A percentile compares a stretch with the other conserved stretches of the same genome.
phyloP scores from a whole-genome alignment of 1,140 invertebrate genomes.

The Psilanteris sp. region DNA sequence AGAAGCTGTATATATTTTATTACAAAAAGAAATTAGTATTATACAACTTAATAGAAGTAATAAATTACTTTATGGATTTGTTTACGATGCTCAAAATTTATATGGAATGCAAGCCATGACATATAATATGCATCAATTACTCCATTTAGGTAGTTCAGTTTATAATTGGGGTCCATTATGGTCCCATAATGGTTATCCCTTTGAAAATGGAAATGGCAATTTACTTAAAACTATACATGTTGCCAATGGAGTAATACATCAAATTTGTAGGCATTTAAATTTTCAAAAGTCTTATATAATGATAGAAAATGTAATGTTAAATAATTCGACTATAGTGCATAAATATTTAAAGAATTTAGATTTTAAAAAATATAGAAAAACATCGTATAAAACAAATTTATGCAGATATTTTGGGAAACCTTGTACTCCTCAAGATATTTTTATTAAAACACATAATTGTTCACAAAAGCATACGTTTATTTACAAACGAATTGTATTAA shows the following conservation, averaged over 20 bases:
- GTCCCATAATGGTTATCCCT: slow-evolving; percentile 7
- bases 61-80: slow-evolving; percentile 21
- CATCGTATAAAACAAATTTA: too few species aligned
- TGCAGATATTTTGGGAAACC: too few species aligned
- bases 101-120: slow-evolving; percentile 8
- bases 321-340: too few species aligned
- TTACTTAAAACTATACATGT: slow-evolving; percentile 14
- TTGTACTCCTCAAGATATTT: too few species aligned
- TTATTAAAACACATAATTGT: too few species aligned
- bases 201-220: slow-evolving; percentile 26
- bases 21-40: slow-evolving; percentile 9
- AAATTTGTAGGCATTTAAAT: neutral
- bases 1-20: slow-evolving; percentile 7
- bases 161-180: too few species aligned
- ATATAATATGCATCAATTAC: slow-evolving; percentile 19
- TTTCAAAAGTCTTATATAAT: too few species aligned
- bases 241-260: neutral
- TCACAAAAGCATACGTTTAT: too few species aligned
- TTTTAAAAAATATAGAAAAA: too few species aligned
- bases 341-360: too few species aligned
- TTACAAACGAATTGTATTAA: too few species aligned
- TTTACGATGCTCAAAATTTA: slow-evolving; percentile 9
- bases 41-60: slow-evolving; percentile 19
- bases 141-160: slow-evolving; percentile 20
- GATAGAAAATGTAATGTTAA: too few species aligned